Evolutionary conservation across 2,797 vertebrate genomes (phyloP).

Genomic region (Lepus oiostolus): DNA sequence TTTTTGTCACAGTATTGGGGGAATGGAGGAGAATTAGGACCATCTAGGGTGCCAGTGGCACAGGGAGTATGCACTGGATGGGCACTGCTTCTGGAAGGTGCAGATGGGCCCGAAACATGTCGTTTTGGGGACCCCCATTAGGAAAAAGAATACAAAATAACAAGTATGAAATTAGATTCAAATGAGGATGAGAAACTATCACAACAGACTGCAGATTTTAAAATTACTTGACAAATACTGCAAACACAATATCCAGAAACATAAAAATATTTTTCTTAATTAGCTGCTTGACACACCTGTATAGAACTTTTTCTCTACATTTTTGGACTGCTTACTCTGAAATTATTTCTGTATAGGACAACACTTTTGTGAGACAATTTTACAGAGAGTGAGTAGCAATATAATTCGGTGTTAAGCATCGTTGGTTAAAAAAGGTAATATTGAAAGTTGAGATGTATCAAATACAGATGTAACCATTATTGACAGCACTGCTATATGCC

Average conservation of each 20-base stretch:
- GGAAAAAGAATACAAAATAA: background rate
- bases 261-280: constrained; percentile 19
- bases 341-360: constrained; percentile 11
- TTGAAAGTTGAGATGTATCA: background rate
- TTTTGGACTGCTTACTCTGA: background rate
- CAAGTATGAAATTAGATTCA: constrained; percentile 15
- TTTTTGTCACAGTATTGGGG: background rate
- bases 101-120: background rate
- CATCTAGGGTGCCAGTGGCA: background rate
- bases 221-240: background rate
- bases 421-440: constrained; percentile 39
- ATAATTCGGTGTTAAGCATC: background rate
- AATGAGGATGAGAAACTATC: background rate
- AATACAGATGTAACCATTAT: background rate
- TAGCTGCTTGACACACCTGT: background rate
- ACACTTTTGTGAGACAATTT: constrained; percentile 47
- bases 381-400: constrained; percentile 2
- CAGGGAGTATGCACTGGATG: background rate
- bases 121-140: background rate
- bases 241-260: background rate
- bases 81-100: background rate
- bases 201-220: background rate
- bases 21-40: background rate
- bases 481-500: background rate
- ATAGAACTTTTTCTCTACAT: background rate